Percentiles rank a stretch among this genome's conserved stretches.
Conservation (phyloP, 2,888 invertebrate species). For the Epistrophella euchroma region DNA sequence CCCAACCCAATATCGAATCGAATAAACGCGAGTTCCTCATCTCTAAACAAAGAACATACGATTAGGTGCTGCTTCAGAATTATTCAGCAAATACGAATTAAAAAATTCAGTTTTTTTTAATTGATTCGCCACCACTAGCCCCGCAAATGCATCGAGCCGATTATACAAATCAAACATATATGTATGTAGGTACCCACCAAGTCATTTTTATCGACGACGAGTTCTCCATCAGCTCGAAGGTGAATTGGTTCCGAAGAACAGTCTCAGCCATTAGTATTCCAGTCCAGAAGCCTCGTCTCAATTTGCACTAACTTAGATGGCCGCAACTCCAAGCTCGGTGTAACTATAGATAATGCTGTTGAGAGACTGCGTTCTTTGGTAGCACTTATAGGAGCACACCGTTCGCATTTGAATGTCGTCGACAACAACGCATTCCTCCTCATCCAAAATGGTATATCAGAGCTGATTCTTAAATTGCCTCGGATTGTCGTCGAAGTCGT, state of each 20-base stretch:
- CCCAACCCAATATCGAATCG: conserved; percentile 14
- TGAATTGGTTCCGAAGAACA: conserved; percentile 68
- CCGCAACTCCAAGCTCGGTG: conserved; percentile 36
- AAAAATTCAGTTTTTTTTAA: conserved; percentile 49
- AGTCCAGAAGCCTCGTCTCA: conserved; percentile 69
- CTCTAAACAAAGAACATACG: conserved; percentile 54
- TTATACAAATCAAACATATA: conserved; percentile 22
- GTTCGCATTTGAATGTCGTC: conserved; percentile 70
- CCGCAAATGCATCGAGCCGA: conserved; percentile 65
- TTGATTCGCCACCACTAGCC: conserved; percentile 68
- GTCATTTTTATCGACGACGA: conserved; percentile 12
- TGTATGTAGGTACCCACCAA: not conserved
- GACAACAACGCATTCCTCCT: conserved; percentile 72
- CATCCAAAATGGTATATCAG: conserved; percentile 73
- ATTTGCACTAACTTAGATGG: conserved; percentile 76
- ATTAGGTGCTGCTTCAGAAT: conserved; percentile 54
- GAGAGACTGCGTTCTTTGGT: conserved; percentile 60
- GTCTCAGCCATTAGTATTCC: conserved; percentile 69
- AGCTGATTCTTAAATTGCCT: conserved; percentile 72
- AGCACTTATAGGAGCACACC: conserved; percentile 37
- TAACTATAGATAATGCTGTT: not conserved
- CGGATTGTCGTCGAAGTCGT: conserved; percentile 41
- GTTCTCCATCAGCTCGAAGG: conserved; percentile 52
- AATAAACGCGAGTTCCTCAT: conserved; percentile 13
- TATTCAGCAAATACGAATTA: conserved; percentile 36